A percentile compares a stretch with the other conserved stretches of the same genome.
Evolutionary conservation across 1,140 invertebrate genomes (phyloP).

Genomic region (Hyposmocoma kahamanoa): DNA sequence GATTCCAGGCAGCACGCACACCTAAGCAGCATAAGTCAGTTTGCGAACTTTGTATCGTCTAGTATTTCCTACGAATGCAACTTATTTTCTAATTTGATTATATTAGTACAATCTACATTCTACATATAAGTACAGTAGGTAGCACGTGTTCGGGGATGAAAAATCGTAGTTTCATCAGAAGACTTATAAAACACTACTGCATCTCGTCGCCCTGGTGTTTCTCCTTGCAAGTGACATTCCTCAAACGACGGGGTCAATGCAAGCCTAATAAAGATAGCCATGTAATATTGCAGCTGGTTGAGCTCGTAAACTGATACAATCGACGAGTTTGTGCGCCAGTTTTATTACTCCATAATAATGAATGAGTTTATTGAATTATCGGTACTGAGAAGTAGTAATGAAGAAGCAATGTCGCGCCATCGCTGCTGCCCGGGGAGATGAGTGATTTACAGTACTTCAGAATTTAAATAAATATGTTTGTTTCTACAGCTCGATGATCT

Average conservation of each 20-base stretch:
- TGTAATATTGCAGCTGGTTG: constrained; percentile 57
- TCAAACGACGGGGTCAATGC: constrained; percentile 48
- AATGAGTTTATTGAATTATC: constrained; percentile 71
- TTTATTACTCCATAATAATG: constrained; percentile 65
- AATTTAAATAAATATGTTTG: constrained; percentile 5
- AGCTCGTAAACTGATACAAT: constrained; percentile 63
- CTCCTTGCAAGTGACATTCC: constrained; percentile 6
- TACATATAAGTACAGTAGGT: too few species aligned
- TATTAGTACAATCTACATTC: too few species aligned
- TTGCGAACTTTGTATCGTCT: too few species aligned
- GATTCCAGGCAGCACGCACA: too few species aligned
- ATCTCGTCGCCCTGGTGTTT: background rate
- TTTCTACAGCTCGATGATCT: too few species aligned
- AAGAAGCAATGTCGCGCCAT: constrained; percentile 44
- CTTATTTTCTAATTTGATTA: too few species aligned
- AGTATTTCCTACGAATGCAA: too few species aligned
- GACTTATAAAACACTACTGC: too few species aligned
- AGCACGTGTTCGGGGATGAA: too few species aligned
- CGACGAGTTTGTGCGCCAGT: constrained; percentile 47
- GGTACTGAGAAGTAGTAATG: constrained; percentile 58
- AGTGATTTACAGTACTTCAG: constrained; percentile 43
- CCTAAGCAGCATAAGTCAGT: too few species aligned
- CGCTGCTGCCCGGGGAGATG: constrained; percentile 18
- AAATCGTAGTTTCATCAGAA: too few species aligned
- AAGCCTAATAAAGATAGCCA: constrained; percentile 62